Conservation (phyloP, 2,888 invertebrate genomes). For the Drosophila subsilvestris region DNA sequence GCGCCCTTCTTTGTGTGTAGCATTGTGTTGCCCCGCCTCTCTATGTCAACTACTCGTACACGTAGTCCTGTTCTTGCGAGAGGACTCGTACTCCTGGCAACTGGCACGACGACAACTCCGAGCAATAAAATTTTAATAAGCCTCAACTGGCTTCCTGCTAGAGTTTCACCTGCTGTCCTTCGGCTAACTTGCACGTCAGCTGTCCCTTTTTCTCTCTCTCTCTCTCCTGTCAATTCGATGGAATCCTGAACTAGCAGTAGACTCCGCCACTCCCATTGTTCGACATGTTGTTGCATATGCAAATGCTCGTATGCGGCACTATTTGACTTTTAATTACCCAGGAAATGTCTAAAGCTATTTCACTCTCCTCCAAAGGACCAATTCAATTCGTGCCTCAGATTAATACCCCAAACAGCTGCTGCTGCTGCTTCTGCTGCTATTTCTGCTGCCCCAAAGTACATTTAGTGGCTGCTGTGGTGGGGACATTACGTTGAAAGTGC, state of each 20-base stretch:
- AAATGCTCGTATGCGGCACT: background rate
- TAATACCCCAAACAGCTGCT: background rate
- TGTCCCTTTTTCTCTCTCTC: constrained; percentile 3
- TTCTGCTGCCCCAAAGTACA: background rate
- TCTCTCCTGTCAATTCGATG: constrained; percentile 24
- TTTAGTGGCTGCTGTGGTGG: constrained; percentile 5
- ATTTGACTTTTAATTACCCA: constrained; percentile 41
- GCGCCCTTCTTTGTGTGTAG: constrained; percentile 9
- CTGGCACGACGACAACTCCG: constrained; percentile 23
- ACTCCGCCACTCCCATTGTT: constrained; percentile 16
- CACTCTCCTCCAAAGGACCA: background rate
- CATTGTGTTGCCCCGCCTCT: background rate
- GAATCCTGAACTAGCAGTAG: constrained; percentile 18
- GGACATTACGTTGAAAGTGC: constrained; percentile 26
- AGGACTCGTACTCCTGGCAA: constrained; percentile 3
- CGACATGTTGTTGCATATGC: constrained; percentile 8
- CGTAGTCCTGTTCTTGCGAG: constrained; percentile 1
- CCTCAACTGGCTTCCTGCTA: constrained; percentile 37
- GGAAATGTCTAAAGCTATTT: constrained; percentile 5
- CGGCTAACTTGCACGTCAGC: constrained; percentile 19
- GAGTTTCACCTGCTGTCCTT: constrained; percentile 19
- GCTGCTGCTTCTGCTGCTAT: too few relatives aligned
- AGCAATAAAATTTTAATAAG: constrained; percentile 65
- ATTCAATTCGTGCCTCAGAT: background rate
- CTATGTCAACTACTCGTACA: constrained; percentile 37